Percentiles rank a stretch among this genome's conserved stretches.
Evolutionary conservation across 2,888 invertebrate genomes (phyloP).

Genomic region (Chrysolina oricalcia): DNA sequence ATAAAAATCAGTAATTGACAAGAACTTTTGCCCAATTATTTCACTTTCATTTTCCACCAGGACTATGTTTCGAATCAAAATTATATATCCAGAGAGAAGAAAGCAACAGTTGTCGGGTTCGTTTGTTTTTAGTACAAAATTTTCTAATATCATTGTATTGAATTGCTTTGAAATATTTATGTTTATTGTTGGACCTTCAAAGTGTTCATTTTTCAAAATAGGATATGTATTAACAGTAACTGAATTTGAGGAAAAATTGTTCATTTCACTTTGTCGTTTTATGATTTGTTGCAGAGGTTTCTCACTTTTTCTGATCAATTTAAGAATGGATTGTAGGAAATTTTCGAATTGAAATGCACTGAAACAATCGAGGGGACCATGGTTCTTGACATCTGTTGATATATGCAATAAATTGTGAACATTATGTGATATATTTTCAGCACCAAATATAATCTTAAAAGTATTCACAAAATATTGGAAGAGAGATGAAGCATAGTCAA

Average conservation of each 20-base stretch:
- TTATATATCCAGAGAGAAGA: conserved; percentile 15
- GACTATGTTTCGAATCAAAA: conserved; percentile 21
- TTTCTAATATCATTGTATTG: conserved; percentile 2
- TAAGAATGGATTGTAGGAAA: conserved; percentile 34
- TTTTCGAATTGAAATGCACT: conserved; percentile 48
- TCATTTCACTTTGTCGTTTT: conserved; percentile 17
- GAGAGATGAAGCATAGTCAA: conserved; percentile 22
- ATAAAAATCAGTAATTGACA: conserved; percentile 22
- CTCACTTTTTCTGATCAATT: conserved; percentile 21
- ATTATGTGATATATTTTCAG: conserved; percentile 1
- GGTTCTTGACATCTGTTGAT: conserved; percentile 24
- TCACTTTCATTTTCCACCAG: background rate
- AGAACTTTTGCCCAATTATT: conserved; percentile 26
- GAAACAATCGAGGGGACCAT: conserved; percentile 43
- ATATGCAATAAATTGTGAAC: conserved; percentile 42
- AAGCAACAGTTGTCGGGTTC: conserved; percentile 25
- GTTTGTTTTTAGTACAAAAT: conserved; percentile 20
- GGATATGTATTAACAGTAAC: background rate
- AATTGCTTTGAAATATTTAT: too few species aligned
- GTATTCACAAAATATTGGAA: conserved; percentile 33
- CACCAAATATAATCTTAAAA: conserved; percentile 16
- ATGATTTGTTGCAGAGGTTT: conserved; percentile 24
- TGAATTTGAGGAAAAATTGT: conserved; percentile 8
- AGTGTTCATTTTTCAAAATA: conserved; percentile 5
- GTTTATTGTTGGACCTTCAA: conserved; percentile 19